Evolutionary conservation across 2,888 invertebrate genomes (phyloP).

Genomic region (Napeogenes sylphis): DNA sequence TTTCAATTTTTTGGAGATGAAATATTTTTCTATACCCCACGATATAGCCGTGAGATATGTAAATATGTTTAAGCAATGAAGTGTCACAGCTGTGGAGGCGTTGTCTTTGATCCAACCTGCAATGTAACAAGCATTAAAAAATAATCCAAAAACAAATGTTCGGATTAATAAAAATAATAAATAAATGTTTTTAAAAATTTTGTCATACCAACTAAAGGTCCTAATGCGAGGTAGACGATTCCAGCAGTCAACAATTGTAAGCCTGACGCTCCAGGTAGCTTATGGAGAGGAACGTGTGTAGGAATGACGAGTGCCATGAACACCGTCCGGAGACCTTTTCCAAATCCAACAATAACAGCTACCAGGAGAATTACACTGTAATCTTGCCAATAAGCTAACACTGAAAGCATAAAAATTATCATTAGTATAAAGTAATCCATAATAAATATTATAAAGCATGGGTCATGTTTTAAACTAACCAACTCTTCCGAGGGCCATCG

Average conservation of each 20-base stretch:
- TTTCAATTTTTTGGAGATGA: conserved; percentile 46
- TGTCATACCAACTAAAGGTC: conserved; percentile 81
- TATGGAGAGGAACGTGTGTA: conserved; percentile 82
- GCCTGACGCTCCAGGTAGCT: conserved; percentile 84
- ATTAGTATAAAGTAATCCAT: conserved; percentile 2
- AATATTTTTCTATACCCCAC: conserved; percentile 79
- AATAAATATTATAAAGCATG: conserved; percentile 5
- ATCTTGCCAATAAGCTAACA: conserved; percentile 79
- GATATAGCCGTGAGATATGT: conserved; percentile 80
- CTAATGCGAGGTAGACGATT: conserved; percentile 77
- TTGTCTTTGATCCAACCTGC: conserved; percentile 81
- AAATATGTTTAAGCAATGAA: conserved; percentile 82
- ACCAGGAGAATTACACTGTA: conserved; percentile 76
- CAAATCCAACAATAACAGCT: conserved; percentile 82
- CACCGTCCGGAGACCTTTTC: conserved; percentile 84
- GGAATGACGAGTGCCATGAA: conserved; percentile 86
- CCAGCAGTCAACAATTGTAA: conserved; percentile 83
- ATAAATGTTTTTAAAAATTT: background rate
- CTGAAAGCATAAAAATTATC: conserved; percentile 48
- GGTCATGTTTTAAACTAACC: conserved; percentile 54
- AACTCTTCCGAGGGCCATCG: conserved; percentile 82
- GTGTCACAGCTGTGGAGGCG: conserved; percentile 77
- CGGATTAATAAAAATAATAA: background rate
- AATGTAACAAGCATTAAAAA: conserved; percentile 16
- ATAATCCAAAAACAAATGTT: background rate